Conservation (phyloP, 1,140 invertebrate species). For the Euura lappo region DNA sequence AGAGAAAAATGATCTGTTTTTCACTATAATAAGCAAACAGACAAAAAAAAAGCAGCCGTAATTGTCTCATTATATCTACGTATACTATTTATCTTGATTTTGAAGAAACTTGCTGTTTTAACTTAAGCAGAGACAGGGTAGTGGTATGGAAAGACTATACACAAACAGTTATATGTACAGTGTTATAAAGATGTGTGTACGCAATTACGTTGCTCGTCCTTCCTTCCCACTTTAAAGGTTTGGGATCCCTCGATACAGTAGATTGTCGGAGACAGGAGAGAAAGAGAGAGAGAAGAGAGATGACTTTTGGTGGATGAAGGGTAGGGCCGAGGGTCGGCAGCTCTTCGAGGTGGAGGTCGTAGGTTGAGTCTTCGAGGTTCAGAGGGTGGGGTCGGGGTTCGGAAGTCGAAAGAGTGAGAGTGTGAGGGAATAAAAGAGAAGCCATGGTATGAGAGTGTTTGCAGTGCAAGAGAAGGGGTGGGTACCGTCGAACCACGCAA, state of each 20-base stretch:
- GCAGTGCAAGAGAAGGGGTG: constrained; percentile 14
- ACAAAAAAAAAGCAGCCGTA: not conserved
- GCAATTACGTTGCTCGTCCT: not conserved
- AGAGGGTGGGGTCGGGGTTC: not conserved
- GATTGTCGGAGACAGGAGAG: not conserved
- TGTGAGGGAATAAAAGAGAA: not conserved
- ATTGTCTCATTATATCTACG: not conserved
- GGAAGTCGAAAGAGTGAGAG: not conserved
- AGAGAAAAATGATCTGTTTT: not conserved
- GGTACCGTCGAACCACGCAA: constrained; percentile 29
- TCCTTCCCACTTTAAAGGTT: not conserved
- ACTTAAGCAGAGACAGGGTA: too few relatives aligned
- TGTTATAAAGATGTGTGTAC: not conserved
- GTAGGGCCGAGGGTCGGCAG: not conserved
- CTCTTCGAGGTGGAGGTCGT: not conserved
- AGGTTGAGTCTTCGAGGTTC: not conserved
- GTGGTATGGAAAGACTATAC: too few relatives aligned
- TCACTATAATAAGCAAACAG: not conserved
- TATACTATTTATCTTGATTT: not conserved
- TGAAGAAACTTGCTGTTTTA: too few relatives aligned
- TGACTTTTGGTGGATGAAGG: not conserved
- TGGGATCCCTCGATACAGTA: not conserved
- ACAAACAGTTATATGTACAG: too few relatives aligned
- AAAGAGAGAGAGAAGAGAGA: not conserved
- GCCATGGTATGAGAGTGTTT: not conserved